These are phyloP conservation scores for Lycia hirtaria DNA, from an alignment of 2,888 invertebrate genomes.

Conservation along the genomic window DNA sequence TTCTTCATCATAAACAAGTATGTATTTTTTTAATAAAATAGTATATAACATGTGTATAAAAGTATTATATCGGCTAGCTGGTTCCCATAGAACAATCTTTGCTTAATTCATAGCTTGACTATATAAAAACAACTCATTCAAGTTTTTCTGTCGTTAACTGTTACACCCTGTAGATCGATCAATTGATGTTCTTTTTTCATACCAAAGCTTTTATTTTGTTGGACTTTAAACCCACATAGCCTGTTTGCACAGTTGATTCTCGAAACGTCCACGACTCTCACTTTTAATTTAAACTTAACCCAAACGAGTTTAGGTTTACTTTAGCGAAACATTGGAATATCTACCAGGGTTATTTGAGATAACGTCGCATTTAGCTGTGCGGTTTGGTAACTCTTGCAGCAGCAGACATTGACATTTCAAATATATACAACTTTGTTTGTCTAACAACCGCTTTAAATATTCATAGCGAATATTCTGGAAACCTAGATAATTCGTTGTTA, in stretches of 20 bases:
- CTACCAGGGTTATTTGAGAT: constrained; percentile 3
- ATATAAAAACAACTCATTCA: too few relatives aligned
- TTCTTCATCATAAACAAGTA: too few relatives aligned
- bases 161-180: too few relatives aligned
- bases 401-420: constrained; percentile 14
- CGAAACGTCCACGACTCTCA: not conserved
- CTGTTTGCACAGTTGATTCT: constrained; percentile 19
- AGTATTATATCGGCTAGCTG: too few relatives aligned
- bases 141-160: too few relatives aligned
- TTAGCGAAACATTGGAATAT: constrained; percentile 1
- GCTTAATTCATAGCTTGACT: too few relatives aligned
- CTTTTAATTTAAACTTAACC: not conserved
- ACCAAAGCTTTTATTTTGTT: not conserved
- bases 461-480: not conserved
- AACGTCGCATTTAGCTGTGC: not conserved
- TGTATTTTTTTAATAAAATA: too few relatives aligned
- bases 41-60: too few relatives aligned
- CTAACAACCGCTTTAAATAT: not conserved
- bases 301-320: constrained; percentile 2
- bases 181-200: too few relatives aligned
- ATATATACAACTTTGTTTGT: not conserved
- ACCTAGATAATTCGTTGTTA: not conserved
- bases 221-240: constrained; percentile 10
- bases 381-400: constrained; percentile 22
- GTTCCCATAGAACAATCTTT: too few relatives aligned